phyloP scores from a whole-genome alignment of 2,888 invertebrate species.

The Embidobia sp. region DNA sequence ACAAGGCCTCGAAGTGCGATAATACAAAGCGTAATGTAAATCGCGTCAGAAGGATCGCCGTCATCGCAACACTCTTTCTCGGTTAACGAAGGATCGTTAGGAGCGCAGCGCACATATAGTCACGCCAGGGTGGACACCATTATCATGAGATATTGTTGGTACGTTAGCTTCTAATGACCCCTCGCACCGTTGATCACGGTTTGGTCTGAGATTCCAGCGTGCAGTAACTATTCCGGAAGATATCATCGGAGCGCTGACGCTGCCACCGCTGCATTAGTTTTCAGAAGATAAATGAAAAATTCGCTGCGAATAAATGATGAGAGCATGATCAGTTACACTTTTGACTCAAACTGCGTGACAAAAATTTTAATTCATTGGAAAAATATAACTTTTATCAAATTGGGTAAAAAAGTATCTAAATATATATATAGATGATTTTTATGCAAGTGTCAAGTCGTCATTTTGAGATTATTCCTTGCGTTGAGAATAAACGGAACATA shows the following conservation, averaged over 20 bases:
- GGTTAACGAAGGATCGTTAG: conserved; percentile 65
- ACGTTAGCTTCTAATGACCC: conserved; percentile 64
- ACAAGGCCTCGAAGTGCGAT: conserved; percentile 33
- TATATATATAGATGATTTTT: no score
- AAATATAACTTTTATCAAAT: no score
- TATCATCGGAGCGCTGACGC: conserved; percentile 59
- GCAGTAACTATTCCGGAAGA: conserved; percentile 64
- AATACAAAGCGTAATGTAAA: conserved; percentile 57
- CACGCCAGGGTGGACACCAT: conserved; percentile 66
- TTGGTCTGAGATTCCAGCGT: conserved; percentile 58
- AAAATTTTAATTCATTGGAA: no score
- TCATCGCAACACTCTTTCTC: conserved; percentile 49
- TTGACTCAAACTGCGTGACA: no score
- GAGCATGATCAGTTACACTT: no score
- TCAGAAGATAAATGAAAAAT: conserved; percentile 57
- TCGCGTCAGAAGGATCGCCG: conserved; percentile 36
- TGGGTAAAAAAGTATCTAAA: no score
- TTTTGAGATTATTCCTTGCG: no score
- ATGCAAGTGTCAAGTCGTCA: no score
- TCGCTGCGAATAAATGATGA: no score
- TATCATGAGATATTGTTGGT: conserved; percentile 64
- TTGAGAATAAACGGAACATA: not conserved
- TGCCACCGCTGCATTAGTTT: conserved; percentile 50
- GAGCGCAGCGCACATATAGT: conserved; percentile 68
- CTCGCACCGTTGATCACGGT: conserved; percentile 63